A percentile compares a stretch with the other conserved stretches of the same genome.
Conservation (phyloP, 2,113 vertebrate genomes). For the Cebidichthys violaceus region DNA sequence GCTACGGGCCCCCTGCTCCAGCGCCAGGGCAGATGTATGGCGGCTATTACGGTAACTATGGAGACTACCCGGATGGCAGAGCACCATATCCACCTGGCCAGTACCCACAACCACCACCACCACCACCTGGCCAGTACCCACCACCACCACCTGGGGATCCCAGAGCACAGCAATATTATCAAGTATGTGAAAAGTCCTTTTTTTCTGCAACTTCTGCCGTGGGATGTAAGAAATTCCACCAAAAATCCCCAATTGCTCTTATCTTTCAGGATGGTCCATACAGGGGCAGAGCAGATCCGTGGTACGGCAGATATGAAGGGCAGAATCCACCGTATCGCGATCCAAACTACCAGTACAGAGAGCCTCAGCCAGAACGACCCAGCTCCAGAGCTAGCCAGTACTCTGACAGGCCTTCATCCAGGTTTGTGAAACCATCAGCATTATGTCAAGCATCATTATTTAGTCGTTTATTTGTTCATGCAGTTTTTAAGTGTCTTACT, state of each 20-base stretch:
- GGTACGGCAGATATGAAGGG: slow-evolving; percentile 86
- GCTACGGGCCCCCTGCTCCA: slow-evolving; percentile 77
- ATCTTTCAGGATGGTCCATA: slow-evolving; percentile 85
- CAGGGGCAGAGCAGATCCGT: slow-evolving; percentile 82
- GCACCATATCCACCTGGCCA: slow-evolving; percentile 80
- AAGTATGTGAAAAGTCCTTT: slow-evolving; percentile 78
- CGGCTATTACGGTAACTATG: slow-evolving; percentile 84
- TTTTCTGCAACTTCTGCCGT: not conserved
- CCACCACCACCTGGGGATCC: slow-evolving; percentile 81
- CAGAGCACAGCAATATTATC: slow-evolving; percentile 89
- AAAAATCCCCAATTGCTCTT: not conserved
- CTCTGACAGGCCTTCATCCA: slow-evolving; percentile 91
- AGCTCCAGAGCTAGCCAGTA: slow-evolving; percentile 94
- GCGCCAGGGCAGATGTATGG: slow-evolving; percentile 72
- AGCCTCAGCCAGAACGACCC: slow-evolving; percentile 87
- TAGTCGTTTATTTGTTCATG: not conserved
- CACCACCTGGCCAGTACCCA: slow-evolving; percentile 78
- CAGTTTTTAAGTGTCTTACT: not conserved
- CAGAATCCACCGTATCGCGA: slow-evolving; percentile 80
- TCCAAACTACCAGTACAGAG: slow-evolving; percentile 82
- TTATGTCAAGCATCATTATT: not conserved
- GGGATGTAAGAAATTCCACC: not conserved
- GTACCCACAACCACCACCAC: slow-evolving; percentile 76
- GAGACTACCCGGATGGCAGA: slow-evolving; percentile 84
- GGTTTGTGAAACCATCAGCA: slow-evolving; percentile 77